Evolutionary conservation across 2,888 invertebrate genomes (phyloP).

Genomic region (Barypeithes pellucidus): DNA sequence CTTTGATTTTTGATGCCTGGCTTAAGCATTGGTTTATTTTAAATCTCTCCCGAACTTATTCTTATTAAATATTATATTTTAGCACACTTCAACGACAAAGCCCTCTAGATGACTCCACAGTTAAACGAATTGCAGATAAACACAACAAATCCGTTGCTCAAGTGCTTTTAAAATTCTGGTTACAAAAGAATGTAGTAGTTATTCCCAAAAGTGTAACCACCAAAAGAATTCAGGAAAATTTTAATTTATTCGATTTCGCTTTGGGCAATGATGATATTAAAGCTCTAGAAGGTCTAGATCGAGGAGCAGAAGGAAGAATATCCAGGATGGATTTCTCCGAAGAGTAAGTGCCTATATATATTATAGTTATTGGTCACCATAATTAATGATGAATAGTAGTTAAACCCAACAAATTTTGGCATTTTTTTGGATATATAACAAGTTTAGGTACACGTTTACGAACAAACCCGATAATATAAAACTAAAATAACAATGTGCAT

Average conservation of each 20-base stretch:
- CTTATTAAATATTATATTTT: slow-evolving; percentile 2
- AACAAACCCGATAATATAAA: no score
- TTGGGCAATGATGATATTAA: slow-evolving; percentile 25
- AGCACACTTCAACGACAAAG: background rate
- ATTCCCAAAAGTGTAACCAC: slow-evolving; percentile 40
- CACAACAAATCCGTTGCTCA: slow-evolving; percentile 31
- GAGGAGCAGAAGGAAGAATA: slow-evolving; percentile 14
- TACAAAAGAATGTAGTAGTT: slow-evolving; percentile 35
- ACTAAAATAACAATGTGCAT: no score
- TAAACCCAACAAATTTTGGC: no score
- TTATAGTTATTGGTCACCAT: no score
- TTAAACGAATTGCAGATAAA: slow-evolving; percentile 32
- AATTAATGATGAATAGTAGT: no score
- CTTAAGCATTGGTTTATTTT: no score
- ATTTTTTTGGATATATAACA: no score
- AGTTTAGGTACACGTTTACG: no score
- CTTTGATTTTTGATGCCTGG: no score
- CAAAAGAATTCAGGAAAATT: slow-evolving; percentile 33
- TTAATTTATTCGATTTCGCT: slow-evolving; percentile 34
- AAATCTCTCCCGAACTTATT: no score
- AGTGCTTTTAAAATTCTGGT: slow-evolving; percentile 26
- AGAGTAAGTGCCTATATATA: background rate
- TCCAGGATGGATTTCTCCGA: background rate
- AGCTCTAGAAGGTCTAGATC: slow-evolving; percentile 19
- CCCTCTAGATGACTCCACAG: slow-evolving; percentile 3